These are phyloP conservation scores for Papilio xuthus DNA, from an alignment of 1,140 invertebrate species.

Conservation along the genomic window DNA sequence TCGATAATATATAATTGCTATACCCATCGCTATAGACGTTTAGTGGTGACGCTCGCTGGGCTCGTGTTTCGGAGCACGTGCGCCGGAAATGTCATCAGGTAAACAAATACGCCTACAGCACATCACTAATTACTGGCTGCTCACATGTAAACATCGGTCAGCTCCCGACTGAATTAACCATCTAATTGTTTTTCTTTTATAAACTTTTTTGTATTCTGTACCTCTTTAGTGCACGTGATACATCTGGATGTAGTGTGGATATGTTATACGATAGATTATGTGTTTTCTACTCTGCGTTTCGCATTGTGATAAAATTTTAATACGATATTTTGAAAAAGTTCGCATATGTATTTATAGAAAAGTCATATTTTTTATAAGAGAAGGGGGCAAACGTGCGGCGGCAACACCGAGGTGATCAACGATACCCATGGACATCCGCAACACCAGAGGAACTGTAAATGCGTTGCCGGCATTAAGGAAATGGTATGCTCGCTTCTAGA, in stretches of 20 bases:
- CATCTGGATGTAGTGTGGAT: not conserved
- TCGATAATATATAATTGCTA: conserved; percentile 48
- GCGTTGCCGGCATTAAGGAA: no score
- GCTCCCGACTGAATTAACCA: conserved; percentile 28
- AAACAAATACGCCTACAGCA: conserved; percentile 68
- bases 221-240: conserved; percentile 19
- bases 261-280: not conserved
- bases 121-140: conserved; percentile 46
- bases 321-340: no score
- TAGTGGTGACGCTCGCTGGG: conserved; percentile 42
- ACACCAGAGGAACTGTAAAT: no score
- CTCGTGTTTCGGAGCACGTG: conserved; percentile 71
- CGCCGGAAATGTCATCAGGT: conserved; percentile 76
- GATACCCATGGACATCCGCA: no score
- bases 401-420: no score
- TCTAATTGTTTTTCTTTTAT: conserved; percentile 24
- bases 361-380: no score
- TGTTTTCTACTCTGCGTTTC: not conserved
- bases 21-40: conserved; percentile 44
- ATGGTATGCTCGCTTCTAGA: no score
- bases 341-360: no score
- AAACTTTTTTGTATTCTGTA: conserved; percentile 32
- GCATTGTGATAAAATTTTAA: no score
- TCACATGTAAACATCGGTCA: conserved; percentile 39
- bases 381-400: no score